Conservation (phyloP, 2,113 vertebrate species). For the Setophaga petechia region DNA sequence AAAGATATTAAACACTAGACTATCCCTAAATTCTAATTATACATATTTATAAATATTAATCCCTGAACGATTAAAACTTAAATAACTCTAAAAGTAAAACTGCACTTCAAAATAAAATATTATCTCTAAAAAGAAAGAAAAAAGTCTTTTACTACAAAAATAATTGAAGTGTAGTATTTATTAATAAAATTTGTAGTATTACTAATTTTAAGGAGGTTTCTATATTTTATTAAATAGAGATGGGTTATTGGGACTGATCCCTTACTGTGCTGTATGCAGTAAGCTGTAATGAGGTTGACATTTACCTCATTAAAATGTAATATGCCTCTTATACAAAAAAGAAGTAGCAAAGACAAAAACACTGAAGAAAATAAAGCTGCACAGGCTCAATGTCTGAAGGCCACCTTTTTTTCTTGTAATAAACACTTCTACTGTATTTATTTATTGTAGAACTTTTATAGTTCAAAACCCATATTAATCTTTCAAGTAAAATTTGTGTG, state of each 20-base stretch:
- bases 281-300: not conserved
- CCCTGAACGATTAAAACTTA: not conserved
- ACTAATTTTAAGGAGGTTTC: not conserved
- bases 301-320: not conserved
- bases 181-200: not conserved
- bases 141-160: not conserved
- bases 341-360: not conserved
- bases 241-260: not conserved
- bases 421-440: not conserved
- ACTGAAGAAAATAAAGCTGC: not conserved
- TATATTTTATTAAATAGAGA: not conserved
- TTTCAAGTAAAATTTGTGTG: not conserved
- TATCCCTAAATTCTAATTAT: not conserved
- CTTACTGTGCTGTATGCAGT: not conserved
- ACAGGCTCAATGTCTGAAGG: not conserved
- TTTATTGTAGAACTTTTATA: not conserved
- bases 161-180: not conserved
- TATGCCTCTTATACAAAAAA: not conserved
- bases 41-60: not conserved
- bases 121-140: not conserved
- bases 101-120: not conserved
- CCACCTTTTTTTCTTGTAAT: not conserved
- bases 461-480: not conserved
- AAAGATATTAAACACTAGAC: not conserved
- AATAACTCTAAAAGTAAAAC: not conserved